These are phyloP conservation scores for Gymnoscopelus microlampas DNA, from an alignment of 2,797 vertebrate genomes.

Conservation along the genomic window DNA sequence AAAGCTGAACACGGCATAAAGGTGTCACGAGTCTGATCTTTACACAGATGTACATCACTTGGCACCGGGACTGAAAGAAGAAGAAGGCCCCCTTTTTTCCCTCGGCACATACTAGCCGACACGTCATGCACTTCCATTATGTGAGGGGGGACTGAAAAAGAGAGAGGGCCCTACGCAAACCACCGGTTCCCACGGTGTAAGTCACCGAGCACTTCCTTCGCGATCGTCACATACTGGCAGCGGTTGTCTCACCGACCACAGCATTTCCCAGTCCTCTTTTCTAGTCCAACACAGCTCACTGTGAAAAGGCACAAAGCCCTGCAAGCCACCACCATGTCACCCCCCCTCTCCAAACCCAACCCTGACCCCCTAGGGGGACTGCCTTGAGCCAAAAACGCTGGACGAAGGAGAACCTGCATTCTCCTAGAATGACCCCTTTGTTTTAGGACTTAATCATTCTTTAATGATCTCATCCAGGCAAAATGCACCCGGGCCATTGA, in stretches of 20 bases:
- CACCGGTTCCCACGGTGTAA: slow-evolving; percentile 71
- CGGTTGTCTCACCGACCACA: slow-evolving; percentile 49
- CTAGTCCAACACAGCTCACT: slow-evolving; percentile 64
- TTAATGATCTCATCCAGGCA: slow-evolving; percentile 78
- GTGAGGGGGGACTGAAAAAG: slow-evolving; percentile 26
- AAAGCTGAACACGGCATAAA: slow-evolving; percentile 46
- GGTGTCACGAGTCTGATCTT: slow-evolving; percentile 45
- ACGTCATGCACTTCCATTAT: slow-evolving; percentile 49
- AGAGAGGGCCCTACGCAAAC: slow-evolving; percentile 29
- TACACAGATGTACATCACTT: slow-evolving; percentile 48
- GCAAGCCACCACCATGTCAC: slow-evolving; percentile 31
- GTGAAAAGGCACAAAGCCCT: slow-evolving; percentile 75
- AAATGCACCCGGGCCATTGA: slow-evolving; percentile 69
- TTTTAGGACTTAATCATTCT: slow-evolving; percentile 77
- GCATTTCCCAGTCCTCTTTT: slow-evolving; percentile 34
- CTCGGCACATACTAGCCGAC: slow-evolving; percentile 37
- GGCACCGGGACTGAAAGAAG: slow-evolving; percentile 23
- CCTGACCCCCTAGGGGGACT: slow-evolving; percentile 58
- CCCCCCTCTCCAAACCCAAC: slow-evolving; percentile 8
- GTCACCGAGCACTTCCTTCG: slow-evolving; percentile 46
- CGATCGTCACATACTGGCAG: slow-evolving; percentile 50
- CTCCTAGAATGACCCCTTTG: slow-evolving; percentile 73
- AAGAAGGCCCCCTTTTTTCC: slow-evolving; percentile 21
- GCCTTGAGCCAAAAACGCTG: slow-evolving; percentile 58
- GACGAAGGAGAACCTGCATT: slow-evolving; percentile 67